Evolutionary conservation across 2,888 invertebrate species (phyloP).

Genomic region (Syritta pipiens): DNA sequence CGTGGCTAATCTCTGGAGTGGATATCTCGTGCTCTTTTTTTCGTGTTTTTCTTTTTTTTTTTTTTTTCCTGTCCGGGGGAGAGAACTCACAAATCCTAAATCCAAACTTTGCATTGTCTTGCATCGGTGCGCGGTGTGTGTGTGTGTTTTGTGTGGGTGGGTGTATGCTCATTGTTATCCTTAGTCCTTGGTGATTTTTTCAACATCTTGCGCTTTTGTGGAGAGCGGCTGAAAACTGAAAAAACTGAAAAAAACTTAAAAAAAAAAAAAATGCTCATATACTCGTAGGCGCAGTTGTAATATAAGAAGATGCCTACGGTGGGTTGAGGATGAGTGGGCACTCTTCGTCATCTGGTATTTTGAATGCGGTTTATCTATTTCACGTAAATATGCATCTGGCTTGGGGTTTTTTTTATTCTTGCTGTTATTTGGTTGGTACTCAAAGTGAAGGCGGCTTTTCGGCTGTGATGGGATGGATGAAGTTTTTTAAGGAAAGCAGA

Average conservation of each 20-base stretch:
- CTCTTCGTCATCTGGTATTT: constrained; percentile 48
- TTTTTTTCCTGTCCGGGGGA: constrained; percentile 8
- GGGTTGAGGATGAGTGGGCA: neutral
- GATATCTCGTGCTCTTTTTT: constrained; percentile 31
- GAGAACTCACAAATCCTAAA: constrained; percentile 55
- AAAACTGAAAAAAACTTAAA: neutral
- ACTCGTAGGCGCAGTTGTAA: constrained; percentile 56
- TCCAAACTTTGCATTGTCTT: constrained; percentile 67
- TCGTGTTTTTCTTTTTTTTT: neutral
- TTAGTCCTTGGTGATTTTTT: constrained; percentile 47
- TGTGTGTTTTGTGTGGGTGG: constrained; percentile 23
- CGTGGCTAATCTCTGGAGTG: constrained; percentile 69
- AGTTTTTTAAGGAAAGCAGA: no score
- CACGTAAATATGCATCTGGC: constrained; percentile 44
- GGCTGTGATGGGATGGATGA: no score
- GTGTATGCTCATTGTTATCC: constrained; percentile 31
- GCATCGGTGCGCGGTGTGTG: constrained; percentile 22
- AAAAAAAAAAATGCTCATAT: constrained; percentile 40
- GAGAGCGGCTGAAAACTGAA: neutral
- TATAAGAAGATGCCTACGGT: constrained; percentile 54
- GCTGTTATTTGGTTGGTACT: neutral
- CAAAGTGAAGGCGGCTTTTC: neutral
- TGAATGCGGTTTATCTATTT: constrained; percentile 60
- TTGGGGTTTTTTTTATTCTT: constrained; percentile 12
- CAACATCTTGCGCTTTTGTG: constrained; percentile 55